A percentile compares a stretch with the other conserved stretches of the same genome.
Evolutionary conservation across 2,888 invertebrate species (phyloP).

Genomic region (Lagria hirta): DNA sequence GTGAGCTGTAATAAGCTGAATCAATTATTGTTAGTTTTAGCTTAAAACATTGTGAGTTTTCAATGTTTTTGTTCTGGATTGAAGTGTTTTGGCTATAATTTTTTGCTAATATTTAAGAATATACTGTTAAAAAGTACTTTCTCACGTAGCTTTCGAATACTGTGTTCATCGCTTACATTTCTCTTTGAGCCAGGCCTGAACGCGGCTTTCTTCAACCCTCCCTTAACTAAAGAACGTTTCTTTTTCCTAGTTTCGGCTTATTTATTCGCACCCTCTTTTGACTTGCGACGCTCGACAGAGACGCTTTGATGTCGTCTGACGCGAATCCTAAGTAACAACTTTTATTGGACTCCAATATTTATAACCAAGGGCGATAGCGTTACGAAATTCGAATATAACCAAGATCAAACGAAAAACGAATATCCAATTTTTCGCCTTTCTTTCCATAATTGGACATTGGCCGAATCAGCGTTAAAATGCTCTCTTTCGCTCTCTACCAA

Average conservation of each 20-base stretch:
- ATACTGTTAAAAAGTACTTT: too few species aligned
- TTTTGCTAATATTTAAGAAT: too few species aligned
- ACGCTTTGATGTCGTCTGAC: constrained; percentile 50
- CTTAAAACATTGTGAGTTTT: too few species aligned
- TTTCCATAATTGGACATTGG: constrained; percentile 29
- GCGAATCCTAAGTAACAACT: constrained; percentile 54
- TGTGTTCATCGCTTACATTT: too few species aligned
- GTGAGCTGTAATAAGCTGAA: too few species aligned
- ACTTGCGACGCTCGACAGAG: constrained; percentile 32
- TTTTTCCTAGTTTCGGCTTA: constrained; percentile 32
- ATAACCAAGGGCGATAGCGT: constrained; percentile 47
- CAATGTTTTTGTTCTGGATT: too few species aligned
- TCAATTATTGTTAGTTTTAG: too few species aligned
- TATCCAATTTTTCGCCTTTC: constrained; percentile 45
- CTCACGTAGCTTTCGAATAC: too few species aligned
- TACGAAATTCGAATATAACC: constrained; percentile 46
- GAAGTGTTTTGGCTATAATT: too few species aligned
- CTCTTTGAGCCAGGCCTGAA: too few species aligned
- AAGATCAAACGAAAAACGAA: constrained; percentile 48
- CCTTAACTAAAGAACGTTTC: constrained; percentile 7
- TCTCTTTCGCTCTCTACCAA: background rate
- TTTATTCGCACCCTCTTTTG: constrained; percentile 45
- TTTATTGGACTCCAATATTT: constrained; percentile 55
- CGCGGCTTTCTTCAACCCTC: too few species aligned
- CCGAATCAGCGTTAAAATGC: constrained; percentile 12